A percentile compares a stretch with the other conserved stretches of the same genome.
These are phyloP conservation scores for Sula dactylatra DNA, from an alignment of 2,113 vertebrate genomes.

Conservation along the genomic window DNA sequence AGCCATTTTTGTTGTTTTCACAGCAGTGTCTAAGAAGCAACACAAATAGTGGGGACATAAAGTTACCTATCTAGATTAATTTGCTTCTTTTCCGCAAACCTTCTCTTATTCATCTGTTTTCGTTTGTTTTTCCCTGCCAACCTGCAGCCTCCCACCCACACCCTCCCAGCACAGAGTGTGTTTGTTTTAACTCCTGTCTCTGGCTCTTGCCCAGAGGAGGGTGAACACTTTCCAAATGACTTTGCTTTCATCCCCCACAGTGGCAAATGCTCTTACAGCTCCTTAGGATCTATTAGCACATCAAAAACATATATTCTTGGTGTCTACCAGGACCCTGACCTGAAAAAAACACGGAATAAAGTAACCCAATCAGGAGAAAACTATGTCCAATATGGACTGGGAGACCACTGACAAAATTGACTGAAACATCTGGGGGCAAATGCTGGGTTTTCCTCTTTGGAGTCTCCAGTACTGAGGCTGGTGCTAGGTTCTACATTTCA, in stretches of 20 bases:
- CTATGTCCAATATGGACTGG: not conserved
- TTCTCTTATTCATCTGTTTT: not conserved
- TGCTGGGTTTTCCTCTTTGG: not conserved
- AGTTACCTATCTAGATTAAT: not conserved
- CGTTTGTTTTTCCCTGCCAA: not conserved
- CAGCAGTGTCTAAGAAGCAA: not conserved
- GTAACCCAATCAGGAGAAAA: not conserved
- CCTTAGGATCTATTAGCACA: not conserved
- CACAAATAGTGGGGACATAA: not conserved
- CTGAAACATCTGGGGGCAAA: not conserved
- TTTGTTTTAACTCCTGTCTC: conserved; percentile 6
- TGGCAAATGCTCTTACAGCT: not conserved
- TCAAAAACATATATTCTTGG: not conserved
- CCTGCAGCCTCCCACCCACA: not conserved
- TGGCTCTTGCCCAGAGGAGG: not conserved
- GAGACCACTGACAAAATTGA: not conserved
- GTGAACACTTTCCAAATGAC: not conserved
- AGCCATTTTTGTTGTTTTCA: not conserved
- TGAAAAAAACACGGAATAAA: not conserved
- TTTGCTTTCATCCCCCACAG: not conserved
- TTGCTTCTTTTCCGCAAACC: not conserved
- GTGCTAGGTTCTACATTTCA: not conserved
- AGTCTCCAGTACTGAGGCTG: not conserved
- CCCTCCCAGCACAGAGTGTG: not conserved
- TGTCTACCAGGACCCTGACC: not conserved